These are phyloP conservation scores for Ciconia nigra DNA, from an alignment of 2,797 vertebrate genomes.

Conservation along the genomic window DNA sequence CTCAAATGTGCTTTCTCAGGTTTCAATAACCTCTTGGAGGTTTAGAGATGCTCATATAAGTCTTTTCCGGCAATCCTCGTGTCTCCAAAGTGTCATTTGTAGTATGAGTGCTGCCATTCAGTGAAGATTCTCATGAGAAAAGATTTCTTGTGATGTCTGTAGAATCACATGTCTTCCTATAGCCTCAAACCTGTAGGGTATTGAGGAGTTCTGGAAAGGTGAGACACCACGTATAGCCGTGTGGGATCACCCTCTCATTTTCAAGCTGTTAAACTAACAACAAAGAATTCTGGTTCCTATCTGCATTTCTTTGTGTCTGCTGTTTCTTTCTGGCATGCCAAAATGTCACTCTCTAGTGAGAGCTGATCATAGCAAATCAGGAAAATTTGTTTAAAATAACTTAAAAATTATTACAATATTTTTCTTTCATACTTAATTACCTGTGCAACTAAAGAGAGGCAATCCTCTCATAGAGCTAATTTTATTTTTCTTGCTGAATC, in stretches of 20 bases:
- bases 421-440: neutral
- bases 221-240: neutral
- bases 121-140: neutral
- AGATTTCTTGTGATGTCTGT: neutral
- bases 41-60: neutral
- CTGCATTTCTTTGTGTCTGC: neutral
- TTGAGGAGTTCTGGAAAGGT: neutral
- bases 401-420: neutral
- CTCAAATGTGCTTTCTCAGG: neutral
- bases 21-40: neutral
- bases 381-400: neutral
- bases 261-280: neutral
- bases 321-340: neutral
- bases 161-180: neutral
- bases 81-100: neutral
- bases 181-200: neutral
- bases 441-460: neutral
- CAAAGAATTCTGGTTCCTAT: neutral
- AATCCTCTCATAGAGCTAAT: neutral
- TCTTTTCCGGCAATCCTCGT: neutral
- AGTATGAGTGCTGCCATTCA: neutral
- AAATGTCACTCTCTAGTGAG: neutral
- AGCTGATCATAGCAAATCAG: neutral
- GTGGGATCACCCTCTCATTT: neutral
- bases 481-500: constrained; percentile 11